These are phyloP conservation scores for Pycnomerus fuliginosus DNA, from an alignment of 2,888 invertebrate species.

Conservation along the genomic window DNA sequence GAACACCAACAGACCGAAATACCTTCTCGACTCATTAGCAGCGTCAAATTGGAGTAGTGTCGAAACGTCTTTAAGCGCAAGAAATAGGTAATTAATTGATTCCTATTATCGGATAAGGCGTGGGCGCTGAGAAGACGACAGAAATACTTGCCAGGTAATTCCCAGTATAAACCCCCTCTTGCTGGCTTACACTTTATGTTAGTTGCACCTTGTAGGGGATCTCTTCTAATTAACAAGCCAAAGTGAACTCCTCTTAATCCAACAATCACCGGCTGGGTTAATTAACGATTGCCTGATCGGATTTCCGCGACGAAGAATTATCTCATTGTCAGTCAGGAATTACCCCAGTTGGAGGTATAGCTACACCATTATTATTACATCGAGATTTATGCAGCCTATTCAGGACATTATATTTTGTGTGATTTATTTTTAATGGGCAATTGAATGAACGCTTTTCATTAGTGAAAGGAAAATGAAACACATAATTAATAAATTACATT, in stretches of 20 bases:
- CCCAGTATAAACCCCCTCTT: slow-evolving; percentile 12
- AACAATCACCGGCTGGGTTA: slow-evolving; percentile 41
- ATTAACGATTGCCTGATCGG: slow-evolving; percentile 44
- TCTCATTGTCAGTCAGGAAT: slow-evolving; percentile 35
- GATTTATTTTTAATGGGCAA: too few species aligned
- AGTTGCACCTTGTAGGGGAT: slow-evolving; percentile 33
- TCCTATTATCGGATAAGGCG: slow-evolving; percentile 12
- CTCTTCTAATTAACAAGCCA: slow-evolving; percentile 43
- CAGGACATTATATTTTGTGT: too few species aligned
- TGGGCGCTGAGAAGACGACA: slow-evolving; percentile 13
- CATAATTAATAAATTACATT: too few species aligned
- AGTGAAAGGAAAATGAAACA: too few species aligned
- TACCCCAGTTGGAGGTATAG: slow-evolving; percentile 11
- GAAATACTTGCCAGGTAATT: slow-evolving; percentile 14
- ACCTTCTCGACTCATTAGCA: slow-evolving; percentile 10
- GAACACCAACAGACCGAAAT: too few species aligned
- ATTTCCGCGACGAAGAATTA: slow-evolving; percentile 42
- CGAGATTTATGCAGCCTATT: too few species aligned
- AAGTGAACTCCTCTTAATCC: slow-evolving; percentile 43
- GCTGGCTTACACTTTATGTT: slow-evolving; percentile 24
- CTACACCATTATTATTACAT: slow-evolving; percentile 1
- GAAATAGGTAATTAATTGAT: slow-evolving; percentile 18
- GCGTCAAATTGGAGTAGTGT: slow-evolving; percentile 3
- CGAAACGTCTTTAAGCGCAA: slow-evolving; percentile 8
- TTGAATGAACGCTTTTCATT: too few species aligned